phyloP scores from a whole-genome alignment of 30 jellyfish, hydroid and myxozoan genomes.

The Aurelia aurita region DNA sequence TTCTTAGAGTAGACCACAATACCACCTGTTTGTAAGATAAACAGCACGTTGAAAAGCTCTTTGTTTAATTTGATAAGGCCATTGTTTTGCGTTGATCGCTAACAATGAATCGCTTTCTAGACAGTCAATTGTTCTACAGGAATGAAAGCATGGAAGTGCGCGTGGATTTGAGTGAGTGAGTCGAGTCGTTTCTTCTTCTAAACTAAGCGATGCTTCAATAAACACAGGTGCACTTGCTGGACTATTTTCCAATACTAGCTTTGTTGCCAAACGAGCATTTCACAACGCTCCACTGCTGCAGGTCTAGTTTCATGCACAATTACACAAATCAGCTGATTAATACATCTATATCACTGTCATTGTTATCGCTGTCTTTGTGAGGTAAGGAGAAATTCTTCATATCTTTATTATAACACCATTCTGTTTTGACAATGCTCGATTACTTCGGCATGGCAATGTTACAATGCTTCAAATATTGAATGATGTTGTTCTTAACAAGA shows the following conservation, averaged over 20 bases:
- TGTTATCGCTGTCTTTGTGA: too few species aligned
- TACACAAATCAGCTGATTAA: slow-evolving; percentile 4
- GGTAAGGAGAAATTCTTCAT: too few species aligned
- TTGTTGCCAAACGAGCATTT: slow-evolving; percentile 3
- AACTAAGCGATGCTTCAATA: slow-evolving; percentile 39
- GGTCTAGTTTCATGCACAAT: neutral
- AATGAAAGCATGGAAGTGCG: slow-evolving; percentile 70
- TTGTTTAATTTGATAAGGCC: slow-evolving; percentile 67
- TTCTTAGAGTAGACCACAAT: slow-evolving; percentile 46
- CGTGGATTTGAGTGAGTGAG: slow-evolving; percentile 47
- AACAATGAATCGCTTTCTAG: slow-evolving; percentile 65
- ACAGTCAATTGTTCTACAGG: slow-evolving; percentile 61
- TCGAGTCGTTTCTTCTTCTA: slow-evolving; percentile 19
- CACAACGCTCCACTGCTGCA: slow-evolving; percentile 10
- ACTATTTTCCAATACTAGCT: slow-evolving; percentile 15
- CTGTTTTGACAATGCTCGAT: too few species aligned
- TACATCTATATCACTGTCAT: neutral
- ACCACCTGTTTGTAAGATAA: slow-evolving; percentile 71
- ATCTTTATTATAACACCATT: too few species aligned
- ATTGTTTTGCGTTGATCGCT: slow-evolving; percentile 71
- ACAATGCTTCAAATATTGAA: too few species aligned
- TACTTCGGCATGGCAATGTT: too few species aligned
- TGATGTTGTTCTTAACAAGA: too few species aligned
- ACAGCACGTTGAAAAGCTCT: slow-evolving; percentile 64
- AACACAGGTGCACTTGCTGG: slow-evolving; percentile 64